Evolutionary conservation across 2,888 invertebrate genomes (phyloP), one percentile per base, ranked within the genome.

Genomic region (Dicyrtomina minuta): DNA sequence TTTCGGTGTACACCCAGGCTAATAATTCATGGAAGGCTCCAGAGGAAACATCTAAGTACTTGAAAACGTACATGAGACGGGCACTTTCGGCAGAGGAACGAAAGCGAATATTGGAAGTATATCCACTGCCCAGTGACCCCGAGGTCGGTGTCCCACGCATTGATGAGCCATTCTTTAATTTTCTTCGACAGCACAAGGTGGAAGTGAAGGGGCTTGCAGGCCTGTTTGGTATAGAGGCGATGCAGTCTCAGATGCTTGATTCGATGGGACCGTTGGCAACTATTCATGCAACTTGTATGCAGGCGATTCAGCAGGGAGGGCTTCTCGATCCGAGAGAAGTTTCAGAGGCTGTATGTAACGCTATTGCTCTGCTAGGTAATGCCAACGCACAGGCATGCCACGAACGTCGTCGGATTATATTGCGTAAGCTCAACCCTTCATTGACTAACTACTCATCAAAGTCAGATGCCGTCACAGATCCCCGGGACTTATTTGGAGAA

Each of bases 321-420:
- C 15, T 22, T 2, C 26, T 53, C 4, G 13, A 53, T 20, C 53
- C 53, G n/a, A 2, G 20, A 6, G 20, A 3, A 6, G 53, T 53
- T 22, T 24, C 22, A 24, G 53, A 53, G 24, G 26, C 15, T 1
- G 53, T 15, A 15, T 5, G 53, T 12, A 53, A 22, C 22, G 53
- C 53, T 6, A 53, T 53, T 24, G 20, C 53, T 1, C 26, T 53
- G 1, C 10, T 53, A 24, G 53, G 53, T 1, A 53, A 53, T 53
- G 53, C 53, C 5, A 24, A 53, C 24, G 53, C 53, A 13, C 53
- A 53, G 24, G 12, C 53, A 8, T 53, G 53, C 15, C 53, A 53
- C 15, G 53, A 53, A 26, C 20, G 53, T 1, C 12, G 53, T 22
- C 24, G 53, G 22, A 15, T 53, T 1, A 53, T 53, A 6, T 10